Base-by-base conservation (phyloP, 2,888 invertebrate genomes). In the Diloba caeruleocephala region DNA sequence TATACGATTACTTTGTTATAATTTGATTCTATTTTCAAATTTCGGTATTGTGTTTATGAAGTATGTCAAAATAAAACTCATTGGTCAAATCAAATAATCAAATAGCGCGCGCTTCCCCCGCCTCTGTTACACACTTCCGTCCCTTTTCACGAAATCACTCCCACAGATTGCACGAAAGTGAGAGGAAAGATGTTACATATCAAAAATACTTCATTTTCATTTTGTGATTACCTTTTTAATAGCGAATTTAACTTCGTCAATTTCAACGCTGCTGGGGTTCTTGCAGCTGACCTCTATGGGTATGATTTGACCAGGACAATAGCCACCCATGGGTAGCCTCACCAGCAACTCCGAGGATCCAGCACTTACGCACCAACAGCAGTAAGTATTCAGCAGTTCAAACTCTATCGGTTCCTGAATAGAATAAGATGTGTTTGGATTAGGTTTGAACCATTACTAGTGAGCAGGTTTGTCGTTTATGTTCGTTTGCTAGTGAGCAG, bases 241-340 rank as follows among this genome's bases (percentile, higher is more conserved):
- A 8, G 89, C 81, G 31, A 96, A 92, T 60, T 94, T 75, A 0
- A 97, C 92, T 6, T 88, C 82, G 0, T 91, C 88, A 3, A 97
- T 94, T 49, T 92, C 90, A 4, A 96, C 95, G 56, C 94, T 94
- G 58, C 97, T 96, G 15, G 93, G 90, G 87, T 97, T 97, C 69
- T 95, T 95, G 55, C 96, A 95, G 76, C 95, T 95, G 21, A 96
- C 89, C 39, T 95, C 95, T 0, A 97, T 87, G 8, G 96, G 95
- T 48, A 97, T 94, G 33, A 90, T 80, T 87, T 97, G 97, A 0
- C 97, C 96, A 3, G 96, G 95, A 23, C 96, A 95, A 84, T 94
- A 96, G 1, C 97, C 97, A 0, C 94, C 94, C 41, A 95, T 95
- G 0, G 97, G 96, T 46, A 97, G 71, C 59, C 80, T 85, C 14